Conservation (phyloP, 2,797 vertebrate genomes). For the Pipistrellus nathusii region DNA sequence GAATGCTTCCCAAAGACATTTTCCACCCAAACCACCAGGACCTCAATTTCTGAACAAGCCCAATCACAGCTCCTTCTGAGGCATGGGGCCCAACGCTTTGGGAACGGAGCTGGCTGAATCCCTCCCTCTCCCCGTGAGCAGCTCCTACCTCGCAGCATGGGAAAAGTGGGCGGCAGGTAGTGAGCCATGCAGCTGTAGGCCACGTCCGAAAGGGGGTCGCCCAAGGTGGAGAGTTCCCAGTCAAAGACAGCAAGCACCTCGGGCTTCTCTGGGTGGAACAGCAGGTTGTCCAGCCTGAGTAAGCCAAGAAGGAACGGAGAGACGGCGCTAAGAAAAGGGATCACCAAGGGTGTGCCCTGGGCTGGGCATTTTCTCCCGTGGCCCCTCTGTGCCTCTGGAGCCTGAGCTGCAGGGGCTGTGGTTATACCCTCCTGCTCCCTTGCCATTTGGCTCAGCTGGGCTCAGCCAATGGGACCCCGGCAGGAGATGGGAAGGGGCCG, state of each 20-base stretch:
- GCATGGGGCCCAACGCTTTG: neutral
- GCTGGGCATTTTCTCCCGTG: fast-evolving
- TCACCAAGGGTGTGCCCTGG: fast-evolving
- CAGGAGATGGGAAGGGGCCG: neutral
- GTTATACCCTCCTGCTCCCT: neutral
- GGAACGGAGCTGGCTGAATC: neutral
- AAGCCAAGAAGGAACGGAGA: slow-evolving; percentile 68
- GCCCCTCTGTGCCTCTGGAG: neutral
- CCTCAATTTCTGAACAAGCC: neutral
- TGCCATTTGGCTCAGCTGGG: neutral
- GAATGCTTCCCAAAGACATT: neutral
- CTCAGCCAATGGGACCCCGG: neutral
- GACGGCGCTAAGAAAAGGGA: slow-evolving; percentile 1
- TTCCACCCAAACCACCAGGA: neutral
- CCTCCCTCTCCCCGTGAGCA: fast-evolving
- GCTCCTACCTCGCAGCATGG: slow-evolving; percentile 87
- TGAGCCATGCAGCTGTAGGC: slow-evolving; percentile 88
- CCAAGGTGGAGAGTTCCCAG: slow-evolving; percentile 91
- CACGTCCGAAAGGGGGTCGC: slow-evolving; percentile 90
- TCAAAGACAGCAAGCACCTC: slow-evolving; percentile 90
- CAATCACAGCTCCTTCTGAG: neutral
- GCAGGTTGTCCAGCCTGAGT: slow-evolving; percentile 90
- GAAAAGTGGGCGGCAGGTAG: slow-evolving; percentile 86
- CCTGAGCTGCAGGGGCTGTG: neutral
- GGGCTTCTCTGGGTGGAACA: slow-evolving; percentile 90